Conservation (phyloP, 1,140 invertebrate species). For the Drosophila teissieri region DNA sequence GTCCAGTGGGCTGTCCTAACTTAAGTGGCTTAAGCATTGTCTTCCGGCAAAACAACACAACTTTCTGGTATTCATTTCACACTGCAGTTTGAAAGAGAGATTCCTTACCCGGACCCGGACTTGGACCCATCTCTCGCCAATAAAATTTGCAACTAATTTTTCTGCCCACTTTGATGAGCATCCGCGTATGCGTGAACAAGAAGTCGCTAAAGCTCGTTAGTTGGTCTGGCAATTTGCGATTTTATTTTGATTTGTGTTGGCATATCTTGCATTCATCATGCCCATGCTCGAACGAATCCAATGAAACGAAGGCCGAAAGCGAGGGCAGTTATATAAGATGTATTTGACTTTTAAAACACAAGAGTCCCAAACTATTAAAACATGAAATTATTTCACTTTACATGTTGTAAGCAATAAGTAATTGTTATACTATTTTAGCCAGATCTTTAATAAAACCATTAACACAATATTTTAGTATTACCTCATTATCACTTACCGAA, state of each 20-base stretch:
- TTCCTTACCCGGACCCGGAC: background rate
- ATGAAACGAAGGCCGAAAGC: constrained; percentile 6
- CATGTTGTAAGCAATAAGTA: too few species aligned
- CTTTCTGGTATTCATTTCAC: constrained; percentile 6
- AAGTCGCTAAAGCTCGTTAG: constrained; percentile 36
- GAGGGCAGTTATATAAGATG: constrained; percentile 21
- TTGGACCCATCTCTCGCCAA: constrained; percentile 62
- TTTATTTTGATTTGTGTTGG: constrained; percentile 78
- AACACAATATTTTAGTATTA: background rate
- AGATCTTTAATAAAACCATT: too few species aligned
- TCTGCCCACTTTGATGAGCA: constrained; percentile 30
- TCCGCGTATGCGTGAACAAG: constrained; percentile 68
- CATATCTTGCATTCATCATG: constrained; percentile 78
- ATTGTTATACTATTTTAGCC: too few species aligned
- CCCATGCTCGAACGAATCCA: constrained; percentile 9
- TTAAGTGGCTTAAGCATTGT: constrained; percentile 70
- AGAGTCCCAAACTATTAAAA: background rate
- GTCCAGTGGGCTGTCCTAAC: constrained; percentile 59
- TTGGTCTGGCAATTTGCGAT: constrained; percentile 55
- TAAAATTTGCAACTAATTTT: constrained; percentile 74
- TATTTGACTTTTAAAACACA: background rate
- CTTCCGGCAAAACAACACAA: constrained; percentile 6
- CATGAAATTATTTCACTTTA: background rate
- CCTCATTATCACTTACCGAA: background rate
- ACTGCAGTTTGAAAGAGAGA: background rate